Conservation (phyloP, 2,797 vertebrate genomes). For the Ceyx erithaca region DNA sequence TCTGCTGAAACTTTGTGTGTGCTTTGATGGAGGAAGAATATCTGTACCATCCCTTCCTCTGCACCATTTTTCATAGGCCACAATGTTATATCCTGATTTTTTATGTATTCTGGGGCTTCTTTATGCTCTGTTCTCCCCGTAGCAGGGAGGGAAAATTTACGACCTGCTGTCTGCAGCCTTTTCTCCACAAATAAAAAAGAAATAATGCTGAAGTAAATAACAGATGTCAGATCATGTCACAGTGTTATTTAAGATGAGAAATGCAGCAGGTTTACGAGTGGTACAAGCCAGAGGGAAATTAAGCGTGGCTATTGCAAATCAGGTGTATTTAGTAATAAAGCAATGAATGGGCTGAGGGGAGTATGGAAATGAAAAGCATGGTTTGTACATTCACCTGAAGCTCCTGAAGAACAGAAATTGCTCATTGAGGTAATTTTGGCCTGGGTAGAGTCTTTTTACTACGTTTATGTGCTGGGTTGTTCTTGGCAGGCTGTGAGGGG, state of each 20-base stretch:
- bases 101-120: background rate
- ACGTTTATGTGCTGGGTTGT: background rate
- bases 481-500: rapidly evolving
- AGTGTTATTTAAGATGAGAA: background rate
- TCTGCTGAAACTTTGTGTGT: background rate
- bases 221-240: background rate
- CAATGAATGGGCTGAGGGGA: background rate
- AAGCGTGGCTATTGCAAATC: background rate
- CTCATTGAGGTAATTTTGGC: background rate
- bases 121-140: background rate
- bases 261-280: background rate
- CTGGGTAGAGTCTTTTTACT: rapidly evolving
- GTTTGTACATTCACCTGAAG: background rate
- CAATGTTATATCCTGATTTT: background rate
- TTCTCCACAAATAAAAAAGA: background rate
- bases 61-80: background rate
- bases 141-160: background rate
- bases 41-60: background rate
- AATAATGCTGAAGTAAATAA: conserved; percentile 14
- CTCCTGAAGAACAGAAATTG: background rate
- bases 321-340: background rate
- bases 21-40: background rate
- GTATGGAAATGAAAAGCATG: background rate
- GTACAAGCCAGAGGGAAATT: background rate
- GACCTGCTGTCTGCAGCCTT: background rate